A percentile compares a stretch with the other conserved stretches of the same genome.
phyloP scores from a whole-genome alignment of 35 echinoderm and acorn worm species.

The Apostichopus californicus region DNA sequence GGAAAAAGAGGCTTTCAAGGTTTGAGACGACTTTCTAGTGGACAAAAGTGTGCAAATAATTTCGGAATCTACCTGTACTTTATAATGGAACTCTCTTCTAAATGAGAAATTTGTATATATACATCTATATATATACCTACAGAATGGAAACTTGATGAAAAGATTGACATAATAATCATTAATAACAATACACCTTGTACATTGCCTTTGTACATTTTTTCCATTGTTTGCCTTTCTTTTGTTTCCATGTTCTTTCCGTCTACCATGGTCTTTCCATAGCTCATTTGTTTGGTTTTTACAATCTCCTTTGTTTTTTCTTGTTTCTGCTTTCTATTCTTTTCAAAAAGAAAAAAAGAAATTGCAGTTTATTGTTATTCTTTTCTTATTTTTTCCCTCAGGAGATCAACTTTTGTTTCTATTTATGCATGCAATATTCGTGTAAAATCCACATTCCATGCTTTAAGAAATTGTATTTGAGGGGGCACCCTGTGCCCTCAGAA shows the following conservation, averaged over 20 bases:
- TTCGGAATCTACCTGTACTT: not conserved
- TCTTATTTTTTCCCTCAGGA: too few species aligned
- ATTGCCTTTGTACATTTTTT: conserved; percentile 2
- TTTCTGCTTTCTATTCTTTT: too few species aligned
- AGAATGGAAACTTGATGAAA: not conserved
- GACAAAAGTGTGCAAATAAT: conserved; percentile 13
- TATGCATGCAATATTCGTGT: too few species aligned
- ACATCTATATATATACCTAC: not conserved
- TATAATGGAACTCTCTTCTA: not conserved
- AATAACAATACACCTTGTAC: conserved; percentile 32
- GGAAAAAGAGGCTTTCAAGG: not conserved
- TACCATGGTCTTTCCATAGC: conserved; percentile 51
- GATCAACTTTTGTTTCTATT: too few species aligned
- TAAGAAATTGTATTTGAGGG: too few species aligned
- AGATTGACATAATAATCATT: not conserved
- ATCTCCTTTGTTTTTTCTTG: too few species aligned
- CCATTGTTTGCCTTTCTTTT: conserved; percentile 14
- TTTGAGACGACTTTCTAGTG: not conserved
- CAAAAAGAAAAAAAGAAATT: too few species aligned
- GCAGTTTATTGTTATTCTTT: too few species aligned
- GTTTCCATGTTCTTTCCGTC: conserved; percentile 53
- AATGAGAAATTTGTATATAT: not conserved
- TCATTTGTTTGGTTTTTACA: not conserved
- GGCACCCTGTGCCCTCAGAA: too few species aligned
- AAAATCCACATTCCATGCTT: too few species aligned